Conservation (phyloP, 2,888 invertebrate genomes). For the Eristalis intricaria region DNA sequence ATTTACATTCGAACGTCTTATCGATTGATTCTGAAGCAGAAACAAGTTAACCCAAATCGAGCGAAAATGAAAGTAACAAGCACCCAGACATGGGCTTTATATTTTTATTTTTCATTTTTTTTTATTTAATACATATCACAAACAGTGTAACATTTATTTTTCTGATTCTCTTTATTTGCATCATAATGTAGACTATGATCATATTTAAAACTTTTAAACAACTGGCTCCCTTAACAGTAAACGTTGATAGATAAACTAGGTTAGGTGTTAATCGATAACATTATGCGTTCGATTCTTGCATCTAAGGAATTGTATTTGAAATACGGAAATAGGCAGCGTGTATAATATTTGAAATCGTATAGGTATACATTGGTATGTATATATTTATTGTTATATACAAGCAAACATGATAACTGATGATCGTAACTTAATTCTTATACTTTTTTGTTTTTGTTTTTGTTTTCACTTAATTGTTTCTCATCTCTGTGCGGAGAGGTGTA, state of each 20-base stretch:
- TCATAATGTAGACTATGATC: conserved; percentile 30
- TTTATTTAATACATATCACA: conserved; percentile 66
- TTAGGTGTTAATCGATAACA: neutral
- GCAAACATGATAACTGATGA: conserved; percentile 57
- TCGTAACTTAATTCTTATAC: conserved; percentile 7
- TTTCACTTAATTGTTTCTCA: conserved; percentile 2
- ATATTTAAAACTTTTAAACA: conserved; percentile 35
- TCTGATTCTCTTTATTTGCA: conserved; percentile 11
- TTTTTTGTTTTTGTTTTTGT: neutral
- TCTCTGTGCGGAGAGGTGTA: neutral
- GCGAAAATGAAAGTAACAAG: conserved; percentile 43
- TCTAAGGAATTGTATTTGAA: conserved; percentile 26
- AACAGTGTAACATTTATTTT: conserved; percentile 56
- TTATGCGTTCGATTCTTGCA: neutral
- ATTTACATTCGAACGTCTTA: conserved; percentile 23
- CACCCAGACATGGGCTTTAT: neutral
- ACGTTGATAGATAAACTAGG: conserved; percentile 14
- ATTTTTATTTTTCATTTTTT: conserved; percentile 5
- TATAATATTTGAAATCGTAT: conserved; percentile 23
- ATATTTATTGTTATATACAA: conserved; percentile 52
- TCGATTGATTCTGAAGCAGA: conserved; percentile 2
- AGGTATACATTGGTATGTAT: conserved; percentile 8
- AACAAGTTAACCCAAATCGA: conserved; percentile 19
- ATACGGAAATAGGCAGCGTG: conserved; percentile 27
- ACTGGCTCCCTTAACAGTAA: conserved; percentile 37